A percentile compares a stretch with the other conserved stretches of the same genome.
Evolutionary conservation across 2,113 vertebrate genomes (phyloP).

Genomic region (Gallinago media): DNA sequence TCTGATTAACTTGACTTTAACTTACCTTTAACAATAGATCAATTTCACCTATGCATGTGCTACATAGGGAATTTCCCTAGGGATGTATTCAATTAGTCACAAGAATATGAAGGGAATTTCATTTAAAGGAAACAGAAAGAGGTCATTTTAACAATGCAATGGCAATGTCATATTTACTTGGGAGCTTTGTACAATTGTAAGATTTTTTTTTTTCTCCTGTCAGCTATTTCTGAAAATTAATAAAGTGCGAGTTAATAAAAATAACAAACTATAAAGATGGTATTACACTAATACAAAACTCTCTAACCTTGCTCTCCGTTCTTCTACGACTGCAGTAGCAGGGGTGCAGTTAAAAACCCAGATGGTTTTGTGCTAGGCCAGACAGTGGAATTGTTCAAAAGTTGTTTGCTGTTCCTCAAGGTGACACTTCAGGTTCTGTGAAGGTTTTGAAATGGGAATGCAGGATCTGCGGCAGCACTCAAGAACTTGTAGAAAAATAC

Average conservation of each 20-base stretch:
- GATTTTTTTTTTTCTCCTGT: not conserved
- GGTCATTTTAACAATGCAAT: not conserved
- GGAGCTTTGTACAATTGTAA: not conserved
- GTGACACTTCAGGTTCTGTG: not conserved
- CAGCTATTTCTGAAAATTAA: not conserved
- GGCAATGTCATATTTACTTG: not conserved
- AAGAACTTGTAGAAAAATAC: not conserved
- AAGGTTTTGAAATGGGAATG: not conserved
- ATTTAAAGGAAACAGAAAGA: not conserved
- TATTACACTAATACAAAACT: not conserved
- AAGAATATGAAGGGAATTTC: not conserved
- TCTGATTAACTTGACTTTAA: slow-evolving; percentile 21
- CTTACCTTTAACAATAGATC: not conserved
- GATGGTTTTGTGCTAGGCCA: not conserved
- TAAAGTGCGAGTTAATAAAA: not conserved
- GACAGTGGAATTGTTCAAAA: not conserved
- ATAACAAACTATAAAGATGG: not conserved
- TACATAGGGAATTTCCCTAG: not conserved
- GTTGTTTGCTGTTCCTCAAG: not conserved
- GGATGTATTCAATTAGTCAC: not conserved
- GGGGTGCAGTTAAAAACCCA: not conserved
- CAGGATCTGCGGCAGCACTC: not conserved
- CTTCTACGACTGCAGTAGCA: not conserved
- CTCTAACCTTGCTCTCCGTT: not conserved
- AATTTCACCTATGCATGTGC: not conserved